phyloP scores from a whole-genome alignment of 2,113 vertebrate genomes.

The Kryptolebias marmoratus region DNA sequence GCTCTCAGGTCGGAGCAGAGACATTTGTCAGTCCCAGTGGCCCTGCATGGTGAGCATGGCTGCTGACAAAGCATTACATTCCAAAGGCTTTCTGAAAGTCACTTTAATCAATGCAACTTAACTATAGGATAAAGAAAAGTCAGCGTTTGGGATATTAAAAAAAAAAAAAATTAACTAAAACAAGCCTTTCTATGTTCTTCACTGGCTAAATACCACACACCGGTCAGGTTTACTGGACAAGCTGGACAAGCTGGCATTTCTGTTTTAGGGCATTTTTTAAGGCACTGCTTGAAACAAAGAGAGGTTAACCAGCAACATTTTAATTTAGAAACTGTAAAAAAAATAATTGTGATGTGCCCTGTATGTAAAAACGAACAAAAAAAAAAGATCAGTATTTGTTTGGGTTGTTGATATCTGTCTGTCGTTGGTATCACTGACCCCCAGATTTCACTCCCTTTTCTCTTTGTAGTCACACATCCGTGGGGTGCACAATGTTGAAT shows the following conservation, averaged over 20 bases:
- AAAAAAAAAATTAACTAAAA: slow-evolving; percentile 39
- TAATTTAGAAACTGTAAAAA: slow-evolving; percentile 57
- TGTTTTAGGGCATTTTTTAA: slow-evolving; percentile 59
- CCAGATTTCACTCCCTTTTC: slow-evolving; percentile 56
- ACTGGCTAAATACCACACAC: slow-evolving; percentile 40
- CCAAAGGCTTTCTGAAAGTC: slow-evolving; percentile 69
- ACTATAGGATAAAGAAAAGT: slow-evolving; percentile 39
- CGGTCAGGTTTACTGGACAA: slow-evolving; percentile 39
- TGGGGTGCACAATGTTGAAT: slow-evolving; percentile 80
- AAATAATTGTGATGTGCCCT: slow-evolving; percentile 70
- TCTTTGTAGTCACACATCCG: slow-evolving; percentile 70
- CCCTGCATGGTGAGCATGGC: slow-evolving; percentile 33
- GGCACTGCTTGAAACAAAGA: slow-evolving; percentile 59
- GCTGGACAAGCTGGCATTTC: slow-evolving; percentile 33
- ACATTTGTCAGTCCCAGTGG: slow-evolving; percentile 48
- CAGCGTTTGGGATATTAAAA: slow-evolving; percentile 57
- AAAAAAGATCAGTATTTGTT: slow-evolving; percentile 61
- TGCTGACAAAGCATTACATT: slow-evolving; percentile 67
- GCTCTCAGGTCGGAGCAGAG: slow-evolving; percentile 67
- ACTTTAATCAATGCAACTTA: slow-evolving; percentile 45
- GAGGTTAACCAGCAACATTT: slow-evolving; percentile 74
- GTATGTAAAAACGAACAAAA: slow-evolving; percentile 54
- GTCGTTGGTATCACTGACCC: slow-evolving; percentile 65
- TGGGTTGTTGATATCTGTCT: slow-evolving; percentile 73
- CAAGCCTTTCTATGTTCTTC: slow-evolving; percentile 29